These are phyloP conservation scores for Chrysomela aeneicollis DNA, from an alignment of 2,888 invertebrate species.

Conservation along the genomic window DNA sequence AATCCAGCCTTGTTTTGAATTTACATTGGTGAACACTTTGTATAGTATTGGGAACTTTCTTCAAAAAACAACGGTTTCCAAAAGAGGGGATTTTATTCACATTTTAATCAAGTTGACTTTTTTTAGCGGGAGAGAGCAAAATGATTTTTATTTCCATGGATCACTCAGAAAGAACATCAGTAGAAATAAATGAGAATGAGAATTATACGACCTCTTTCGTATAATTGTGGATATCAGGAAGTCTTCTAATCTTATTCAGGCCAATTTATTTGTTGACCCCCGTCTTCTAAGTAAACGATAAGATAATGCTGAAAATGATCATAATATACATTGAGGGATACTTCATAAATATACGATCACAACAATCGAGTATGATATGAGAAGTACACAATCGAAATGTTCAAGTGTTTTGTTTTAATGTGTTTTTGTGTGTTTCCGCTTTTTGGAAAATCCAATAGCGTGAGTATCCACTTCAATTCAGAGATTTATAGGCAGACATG, in stretches of 20 bases:
- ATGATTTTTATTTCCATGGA: too few relatives aligned
- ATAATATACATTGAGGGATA: neutral
- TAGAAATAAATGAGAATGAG: too few relatives aligned
- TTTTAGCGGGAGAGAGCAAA: too few relatives aligned
- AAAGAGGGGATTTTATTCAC: too few relatives aligned
- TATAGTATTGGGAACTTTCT: too few relatives aligned
- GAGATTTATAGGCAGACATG: too few relatives aligned
- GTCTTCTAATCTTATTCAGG: constrained; percentile 39
- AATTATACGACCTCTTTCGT: too few relatives aligned
- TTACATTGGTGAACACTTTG: too few relatives aligned
- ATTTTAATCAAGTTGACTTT: too few relatives aligned
- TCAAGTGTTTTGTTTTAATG: neutral
- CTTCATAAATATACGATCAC: neutral
- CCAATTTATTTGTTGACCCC: constrained; percentile 43
- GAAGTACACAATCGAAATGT: constrained; percentile 3
- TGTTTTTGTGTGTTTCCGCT: neutral
- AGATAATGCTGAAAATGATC: constrained; percentile 16
- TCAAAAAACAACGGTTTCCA: too few relatives aligned
- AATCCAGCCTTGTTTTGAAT: too few relatives aligned
- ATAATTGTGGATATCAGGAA: neutral
- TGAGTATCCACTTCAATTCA: constrained; percentile 12
- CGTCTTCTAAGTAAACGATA: constrained; percentile 28
- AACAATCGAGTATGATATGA: constrained; percentile 4
- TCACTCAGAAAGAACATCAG: too few relatives aligned
- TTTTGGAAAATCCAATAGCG: constrained; percentile 6